Evolutionary conservation across 2,888 invertebrate species (phyloP).

Genomic region (Erpobdella octoculata): DNA sequence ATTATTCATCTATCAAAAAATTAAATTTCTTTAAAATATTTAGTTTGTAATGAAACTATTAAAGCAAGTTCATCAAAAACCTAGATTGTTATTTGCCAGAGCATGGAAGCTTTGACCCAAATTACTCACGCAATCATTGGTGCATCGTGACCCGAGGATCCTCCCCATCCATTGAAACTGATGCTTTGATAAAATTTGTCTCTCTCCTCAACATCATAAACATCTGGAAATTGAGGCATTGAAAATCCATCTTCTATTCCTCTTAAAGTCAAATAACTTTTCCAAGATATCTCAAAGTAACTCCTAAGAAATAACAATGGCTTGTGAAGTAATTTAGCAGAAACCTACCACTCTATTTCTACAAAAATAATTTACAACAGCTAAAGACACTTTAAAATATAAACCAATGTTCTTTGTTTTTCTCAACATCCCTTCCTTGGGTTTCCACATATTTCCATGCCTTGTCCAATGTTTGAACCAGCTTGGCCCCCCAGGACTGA

Average conservation of each 20-base stretch:
- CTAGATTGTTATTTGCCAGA: not conserved
- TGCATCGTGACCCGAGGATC: slow-evolving; percentile 50
- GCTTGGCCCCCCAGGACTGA: slow-evolving; percentile 43
- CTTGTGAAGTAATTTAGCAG: no score
- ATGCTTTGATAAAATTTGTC: slow-evolving; percentile 45
- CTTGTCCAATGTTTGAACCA: slow-evolving; percentile 40
- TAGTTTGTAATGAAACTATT: not conserved
- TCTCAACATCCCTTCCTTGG: slow-evolving; percentile 39
- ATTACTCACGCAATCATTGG: slow-evolving; percentile 49
- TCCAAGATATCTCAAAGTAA: slow-evolving; percentile 45
- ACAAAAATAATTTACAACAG: not conserved
- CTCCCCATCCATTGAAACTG: slow-evolving; percentile 49
- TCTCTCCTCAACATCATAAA: slow-evolving; percentile 43
- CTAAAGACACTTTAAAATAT: not conserved
- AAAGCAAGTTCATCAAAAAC: not conserved
- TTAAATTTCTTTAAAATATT: not conserved
- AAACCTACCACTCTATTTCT: no score
- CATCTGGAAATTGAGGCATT: slow-evolving; percentile 42
- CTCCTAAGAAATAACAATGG: slow-evolving; percentile 39
- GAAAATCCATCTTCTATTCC: slow-evolving; percentile 40
- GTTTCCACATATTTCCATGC: slow-evolving; percentile 43
- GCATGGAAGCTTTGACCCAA: not conserved
- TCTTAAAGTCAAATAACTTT: slow-evolving; percentile 41
- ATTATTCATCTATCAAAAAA: not conserved
- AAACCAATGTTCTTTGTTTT: slow-evolving; percentile 44